Percentiles rank a stretch among this genome's conserved stretches.
Conservation (phyloP, 37 sponge, comb jelly and placozoan species). For the Spongilla lacustris region DNA sequence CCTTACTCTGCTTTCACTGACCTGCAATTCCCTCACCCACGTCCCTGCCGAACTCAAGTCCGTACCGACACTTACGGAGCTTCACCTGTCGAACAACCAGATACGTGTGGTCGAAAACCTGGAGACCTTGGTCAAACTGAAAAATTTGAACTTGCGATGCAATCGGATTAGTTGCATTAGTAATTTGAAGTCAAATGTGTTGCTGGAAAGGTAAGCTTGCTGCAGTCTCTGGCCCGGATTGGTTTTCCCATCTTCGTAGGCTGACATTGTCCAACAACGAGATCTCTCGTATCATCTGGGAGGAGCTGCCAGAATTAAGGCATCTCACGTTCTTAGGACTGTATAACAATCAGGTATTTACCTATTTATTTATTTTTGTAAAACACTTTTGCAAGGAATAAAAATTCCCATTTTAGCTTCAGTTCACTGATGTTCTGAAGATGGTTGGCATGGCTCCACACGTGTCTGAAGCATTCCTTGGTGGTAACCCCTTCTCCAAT, state of each 20-base stretch:
- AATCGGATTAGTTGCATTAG: slow-evolving; percentile 29
- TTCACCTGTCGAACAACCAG: slow-evolving; percentile 35
- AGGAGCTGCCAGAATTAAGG: slow-evolving; percentile 6
- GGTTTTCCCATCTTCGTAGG: not conserved
- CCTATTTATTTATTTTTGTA: not conserved
- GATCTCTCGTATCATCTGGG: not conserved
- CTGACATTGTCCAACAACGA: slow-evolving; percentile 26
- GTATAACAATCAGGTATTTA: slow-evolving; percentile 40
- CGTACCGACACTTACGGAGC: not conserved
- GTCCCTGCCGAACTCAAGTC: slow-evolving; percentile 3
- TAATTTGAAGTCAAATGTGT: not conserved
- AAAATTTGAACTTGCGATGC: slow-evolving; percentile 27
- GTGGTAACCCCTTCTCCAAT: slow-evolving; percentile 35
- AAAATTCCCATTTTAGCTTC: not conserved
- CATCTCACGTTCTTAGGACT: slow-evolving; percentile 25
- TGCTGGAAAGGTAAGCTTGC: not conserved
- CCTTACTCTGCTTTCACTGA: slow-evolving; percentile 26
- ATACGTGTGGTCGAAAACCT: slow-evolving; percentile 35
- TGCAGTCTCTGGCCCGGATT: too few species aligned
- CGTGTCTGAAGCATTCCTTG: slow-evolving; percentile 7
- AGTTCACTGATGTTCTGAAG: slow-evolving; percentile 21
- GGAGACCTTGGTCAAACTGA: slow-evolving; percentile 12
- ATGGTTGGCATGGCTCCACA: not conserved
- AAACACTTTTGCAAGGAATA: not conserved
- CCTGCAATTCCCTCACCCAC: slow-evolving; percentile 35